Percentiles rank a stretch among this genome's conserved stretches.
Conservation (phyloP, 2,888 invertebrate genomes). For the Watsonalla cultraria region DNA sequence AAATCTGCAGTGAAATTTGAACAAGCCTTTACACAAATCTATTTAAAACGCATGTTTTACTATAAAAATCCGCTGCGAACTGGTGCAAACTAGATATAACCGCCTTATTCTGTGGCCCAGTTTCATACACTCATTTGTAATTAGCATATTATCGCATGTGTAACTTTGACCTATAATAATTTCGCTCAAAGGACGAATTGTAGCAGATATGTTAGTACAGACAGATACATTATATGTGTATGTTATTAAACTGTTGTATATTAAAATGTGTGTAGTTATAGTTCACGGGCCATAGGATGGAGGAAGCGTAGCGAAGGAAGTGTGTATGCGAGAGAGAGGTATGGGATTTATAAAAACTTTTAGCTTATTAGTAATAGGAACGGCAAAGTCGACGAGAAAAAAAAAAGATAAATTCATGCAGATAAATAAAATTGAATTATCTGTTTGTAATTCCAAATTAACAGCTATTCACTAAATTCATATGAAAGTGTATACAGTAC, state of each 20-base stretch:
- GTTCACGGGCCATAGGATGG: neutral
- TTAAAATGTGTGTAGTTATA: neutral
- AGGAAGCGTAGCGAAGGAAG: no score
- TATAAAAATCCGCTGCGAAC: conserved; percentile 13
- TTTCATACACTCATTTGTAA: conserved; percentile 27
- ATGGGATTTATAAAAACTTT: no score
- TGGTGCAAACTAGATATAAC: conserved; percentile 11
- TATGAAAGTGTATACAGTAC: no score
- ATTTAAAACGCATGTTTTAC: neutral
- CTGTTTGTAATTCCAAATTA: no score
- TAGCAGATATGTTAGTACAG: conserved; percentile 22
- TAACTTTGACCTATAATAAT: conserved; percentile 69
- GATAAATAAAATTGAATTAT: no score
- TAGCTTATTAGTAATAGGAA: no score
- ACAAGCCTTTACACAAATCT: neutral
- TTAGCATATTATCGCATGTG: conserved; percentile 44
- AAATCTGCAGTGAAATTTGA: no score
- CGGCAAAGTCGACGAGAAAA: no score
- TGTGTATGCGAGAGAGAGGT: no score
- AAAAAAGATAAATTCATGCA: no score
- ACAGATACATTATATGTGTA: conserved; percentile 8
- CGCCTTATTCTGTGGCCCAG: conserved; percentile 34
- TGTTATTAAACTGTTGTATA: neutral
- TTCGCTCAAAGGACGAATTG: conserved; percentile 47
- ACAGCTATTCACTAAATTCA: no score